phyloP scores from a whole-genome alignment of 2,797 vertebrate species.

The Arnoldichthys spilopterus region DNA sequence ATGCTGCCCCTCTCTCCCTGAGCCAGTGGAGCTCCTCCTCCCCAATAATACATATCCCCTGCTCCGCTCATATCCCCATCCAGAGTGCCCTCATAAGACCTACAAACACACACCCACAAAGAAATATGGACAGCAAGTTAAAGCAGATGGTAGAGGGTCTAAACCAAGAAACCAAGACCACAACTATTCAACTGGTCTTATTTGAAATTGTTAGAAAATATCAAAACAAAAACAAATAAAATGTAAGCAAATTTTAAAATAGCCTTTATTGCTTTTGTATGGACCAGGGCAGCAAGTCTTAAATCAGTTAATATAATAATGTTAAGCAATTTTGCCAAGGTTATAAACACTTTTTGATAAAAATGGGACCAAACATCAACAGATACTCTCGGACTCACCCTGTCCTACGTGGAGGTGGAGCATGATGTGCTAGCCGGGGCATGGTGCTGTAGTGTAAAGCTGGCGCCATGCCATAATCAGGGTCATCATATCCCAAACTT shows the following conservation, averaged over 20 bases:
- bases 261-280: no score
- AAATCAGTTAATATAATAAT: no score
- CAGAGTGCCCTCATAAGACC: conserved; percentile 94
- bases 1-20: conserved; percentile 92
- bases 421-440: conserved; percentile 77
- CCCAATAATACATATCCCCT: conserved; percentile 88
- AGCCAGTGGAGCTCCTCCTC: conserved; percentile 82
- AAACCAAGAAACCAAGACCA: background rate
- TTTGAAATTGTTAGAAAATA: no score
- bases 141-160: background rate
- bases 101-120: conserved; percentile 59
- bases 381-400: conserved; percentile 80
- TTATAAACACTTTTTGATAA: no score
- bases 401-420: conserved; percentile 83
- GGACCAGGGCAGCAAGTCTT: no score
- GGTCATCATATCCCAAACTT: conserved; percentile 89
- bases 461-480: conserved; percentile 87
- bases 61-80: conserved; percentile 83
- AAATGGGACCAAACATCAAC: no score
- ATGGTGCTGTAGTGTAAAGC: conserved; percentile 87
- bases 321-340: no score
- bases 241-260: no score
- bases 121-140: background rate
- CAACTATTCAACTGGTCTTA: no score
- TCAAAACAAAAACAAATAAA: no score